Evolutionary conservation across 2,113 vertebrate species (phyloP).

Genomic region (Misgurnus mizolepis): DNA sequence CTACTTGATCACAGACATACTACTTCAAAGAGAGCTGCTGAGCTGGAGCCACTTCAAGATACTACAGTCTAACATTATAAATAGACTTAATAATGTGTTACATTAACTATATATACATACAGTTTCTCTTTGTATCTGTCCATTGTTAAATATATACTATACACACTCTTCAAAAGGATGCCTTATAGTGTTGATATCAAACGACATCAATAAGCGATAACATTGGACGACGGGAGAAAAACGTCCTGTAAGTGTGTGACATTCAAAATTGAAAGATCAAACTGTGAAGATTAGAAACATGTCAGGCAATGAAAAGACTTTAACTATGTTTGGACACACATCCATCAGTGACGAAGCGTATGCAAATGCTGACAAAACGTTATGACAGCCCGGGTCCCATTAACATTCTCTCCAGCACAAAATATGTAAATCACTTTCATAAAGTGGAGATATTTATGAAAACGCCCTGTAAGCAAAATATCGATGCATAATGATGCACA

Average conservation of each 20-base stretch:
- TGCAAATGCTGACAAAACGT: constrained; percentile 27
- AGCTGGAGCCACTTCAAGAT: constrained; percentile 2
- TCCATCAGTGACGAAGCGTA: constrained; percentile 31
- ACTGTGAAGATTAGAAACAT: background rate
- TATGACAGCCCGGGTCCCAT: constrained; percentile 6
- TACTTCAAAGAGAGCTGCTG: constrained; percentile 42
- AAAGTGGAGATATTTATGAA: constrained; percentile 27
- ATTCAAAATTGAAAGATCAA: background rate
- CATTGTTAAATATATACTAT: no score
- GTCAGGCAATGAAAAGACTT: background rate
- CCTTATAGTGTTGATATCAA: background rate
- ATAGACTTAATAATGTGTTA: no score
- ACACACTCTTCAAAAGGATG: no score
- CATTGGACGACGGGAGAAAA: background rate
- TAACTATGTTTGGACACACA: constrained; percentile 23
- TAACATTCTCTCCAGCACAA: constrained; percentile 20
- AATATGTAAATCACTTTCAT: constrained; percentile 42
- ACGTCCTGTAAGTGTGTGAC: background rate
- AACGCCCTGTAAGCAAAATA: constrained; percentile 42
- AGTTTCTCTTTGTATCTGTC: no score
- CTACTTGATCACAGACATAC: constrained; percentile 34
- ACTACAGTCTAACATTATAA: background rate
- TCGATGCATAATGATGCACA: constrained; percentile 12
- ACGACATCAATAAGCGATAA: background rate
- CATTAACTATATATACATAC: no score